A percentile compares a stretch with the other conserved stretches of the same genome.
Conservation (phyloP, 2,888 invertebrate species). For the Drosophila mimica region DNA sequence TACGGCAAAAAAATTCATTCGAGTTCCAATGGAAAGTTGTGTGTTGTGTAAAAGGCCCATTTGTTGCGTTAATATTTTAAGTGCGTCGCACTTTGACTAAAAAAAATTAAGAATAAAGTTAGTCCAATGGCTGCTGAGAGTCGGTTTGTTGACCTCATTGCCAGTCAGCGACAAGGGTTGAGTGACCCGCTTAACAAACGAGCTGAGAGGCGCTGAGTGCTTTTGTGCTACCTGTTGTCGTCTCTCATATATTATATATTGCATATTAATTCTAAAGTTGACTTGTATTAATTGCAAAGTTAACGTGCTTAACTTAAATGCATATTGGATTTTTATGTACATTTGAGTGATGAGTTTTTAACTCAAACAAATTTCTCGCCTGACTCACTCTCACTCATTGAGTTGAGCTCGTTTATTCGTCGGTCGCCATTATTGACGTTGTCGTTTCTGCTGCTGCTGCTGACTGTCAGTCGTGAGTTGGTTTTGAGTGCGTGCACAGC, state of each 20-base stretch:
- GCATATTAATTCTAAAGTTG: conserved; percentile 16
- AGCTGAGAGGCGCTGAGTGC: conserved; percentile 42
- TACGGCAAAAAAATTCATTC: neutral
- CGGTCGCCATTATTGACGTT: conserved; percentile 57
- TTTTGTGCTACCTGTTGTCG: conserved; percentile 13
- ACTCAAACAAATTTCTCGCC: conserved; percentile 29
- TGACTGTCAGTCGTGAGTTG: conserved; percentile 74
- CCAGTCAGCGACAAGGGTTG: conserved; percentile 58
- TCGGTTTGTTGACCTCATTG: conserved; percentile 80
- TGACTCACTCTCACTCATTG: conserved; percentile 49
- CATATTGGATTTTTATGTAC: conserved; percentile 12
- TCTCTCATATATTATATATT: conserved; percentile 4
- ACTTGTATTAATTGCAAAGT: conserved; percentile 24
- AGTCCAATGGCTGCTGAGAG: conserved; percentile 7
- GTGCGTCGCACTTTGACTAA: conserved; percentile 14
- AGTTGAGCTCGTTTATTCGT: conserved; percentile 31
- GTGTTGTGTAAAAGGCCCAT: neutral
- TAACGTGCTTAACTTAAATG: neutral
- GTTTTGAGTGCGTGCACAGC: conserved; percentile 75
- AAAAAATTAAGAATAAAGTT: conserved; percentile 2
- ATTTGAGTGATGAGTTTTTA: neutral
- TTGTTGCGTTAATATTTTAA: neutral
- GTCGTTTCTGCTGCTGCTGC: conserved; percentile 39
- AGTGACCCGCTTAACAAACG: conserved; percentile 66
- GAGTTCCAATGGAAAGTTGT: conserved; percentile 1